phyloP scores from a whole-genome alignment of 2,113 vertebrate genomes.

The Anseranas semipalmata region DNA sequence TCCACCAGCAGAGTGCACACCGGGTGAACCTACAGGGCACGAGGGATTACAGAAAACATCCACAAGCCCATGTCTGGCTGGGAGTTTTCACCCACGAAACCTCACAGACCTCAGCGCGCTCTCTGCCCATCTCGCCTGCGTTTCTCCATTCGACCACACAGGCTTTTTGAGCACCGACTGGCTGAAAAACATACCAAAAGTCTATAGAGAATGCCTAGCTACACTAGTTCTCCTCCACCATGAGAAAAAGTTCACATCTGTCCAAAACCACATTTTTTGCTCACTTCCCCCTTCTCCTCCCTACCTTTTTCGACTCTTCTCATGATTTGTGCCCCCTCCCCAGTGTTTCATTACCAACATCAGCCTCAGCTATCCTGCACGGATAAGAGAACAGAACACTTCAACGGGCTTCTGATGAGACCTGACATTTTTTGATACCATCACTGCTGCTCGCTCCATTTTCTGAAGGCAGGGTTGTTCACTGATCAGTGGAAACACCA shows the following conservation, averaged over 20 bases:
- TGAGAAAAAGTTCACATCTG: neutral
- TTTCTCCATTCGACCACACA: neutral
- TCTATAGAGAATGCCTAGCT: neutral
- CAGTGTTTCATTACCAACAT: neutral
- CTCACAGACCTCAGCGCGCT: accelerated
- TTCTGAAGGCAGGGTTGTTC: neutral
- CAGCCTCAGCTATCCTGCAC: neutral
- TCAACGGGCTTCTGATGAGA: neutral
- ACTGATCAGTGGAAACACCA: neutral
- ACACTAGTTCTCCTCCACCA: neutral
- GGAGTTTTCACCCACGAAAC: neutral
- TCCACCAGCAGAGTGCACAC: neutral
- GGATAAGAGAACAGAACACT: neutral
- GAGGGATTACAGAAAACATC: neutral
- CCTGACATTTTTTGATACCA: neutral
- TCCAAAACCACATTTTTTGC: neutral
- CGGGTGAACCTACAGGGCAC: neutral
- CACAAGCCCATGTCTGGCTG: neutral
- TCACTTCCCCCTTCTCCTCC: neutral
- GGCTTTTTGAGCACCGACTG: neutral
- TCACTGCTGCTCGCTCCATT: too few relatives aligned
- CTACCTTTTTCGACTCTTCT: neutral
- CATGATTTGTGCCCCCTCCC: neutral
- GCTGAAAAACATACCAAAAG: neutral
- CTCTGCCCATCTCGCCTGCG: neutral